Conservation (phyloP, 2,797 vertebrate species). For the Carapus acus region DNA sequence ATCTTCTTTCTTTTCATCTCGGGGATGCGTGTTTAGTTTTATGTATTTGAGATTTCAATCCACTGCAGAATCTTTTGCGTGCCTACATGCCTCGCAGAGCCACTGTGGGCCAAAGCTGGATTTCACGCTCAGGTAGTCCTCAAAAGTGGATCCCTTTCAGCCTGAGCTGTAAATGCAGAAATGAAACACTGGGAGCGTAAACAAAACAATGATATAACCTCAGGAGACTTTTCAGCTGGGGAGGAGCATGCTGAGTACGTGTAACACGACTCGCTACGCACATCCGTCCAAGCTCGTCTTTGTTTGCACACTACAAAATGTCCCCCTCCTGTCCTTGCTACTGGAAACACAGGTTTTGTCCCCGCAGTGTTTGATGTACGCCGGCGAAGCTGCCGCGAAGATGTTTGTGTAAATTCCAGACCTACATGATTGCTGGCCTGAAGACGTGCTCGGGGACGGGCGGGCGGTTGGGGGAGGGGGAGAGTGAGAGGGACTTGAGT, state of each 20-base stretch:
- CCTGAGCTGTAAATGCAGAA: constrained; percentile 1
- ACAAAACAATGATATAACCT: no score
- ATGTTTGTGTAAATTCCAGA: constrained; percentile 48
- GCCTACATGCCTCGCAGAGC: constrained; percentile 27
- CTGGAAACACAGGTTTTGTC: constrained; percentile 61
- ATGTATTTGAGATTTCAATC: constrained; percentile 11
- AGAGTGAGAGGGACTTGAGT: constrained; percentile 16
- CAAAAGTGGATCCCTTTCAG: constrained; percentile 7
- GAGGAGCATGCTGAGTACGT: constrained; percentile 4
- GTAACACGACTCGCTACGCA: constrained; percentile 11
- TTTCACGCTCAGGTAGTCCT: constrained; percentile 13
- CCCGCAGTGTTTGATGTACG: constrained; percentile 36
- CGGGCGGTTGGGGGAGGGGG: no score
- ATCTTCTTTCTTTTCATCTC: background rate
- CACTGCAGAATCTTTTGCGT: constrained; percentile 18
- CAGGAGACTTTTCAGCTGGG: no score
- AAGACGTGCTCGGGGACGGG: constrained; percentile 11
- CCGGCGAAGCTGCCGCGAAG: constrained; percentile 17
- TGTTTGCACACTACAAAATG: constrained; percentile 18
- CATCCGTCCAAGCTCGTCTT: constrained; percentile 34
- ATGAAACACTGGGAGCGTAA: background rate
- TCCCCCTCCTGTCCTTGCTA: constrained; percentile 38
- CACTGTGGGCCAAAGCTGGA: constrained; percentile 25
- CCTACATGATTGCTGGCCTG: constrained; percentile 29
- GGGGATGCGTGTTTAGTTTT: constrained; percentile 8